Evolutionary conservation across 1,140 invertebrate species (phyloP), one percentile per base, ranked within the genome.

Genomic region (Drosophila biarmipes): DNA sequence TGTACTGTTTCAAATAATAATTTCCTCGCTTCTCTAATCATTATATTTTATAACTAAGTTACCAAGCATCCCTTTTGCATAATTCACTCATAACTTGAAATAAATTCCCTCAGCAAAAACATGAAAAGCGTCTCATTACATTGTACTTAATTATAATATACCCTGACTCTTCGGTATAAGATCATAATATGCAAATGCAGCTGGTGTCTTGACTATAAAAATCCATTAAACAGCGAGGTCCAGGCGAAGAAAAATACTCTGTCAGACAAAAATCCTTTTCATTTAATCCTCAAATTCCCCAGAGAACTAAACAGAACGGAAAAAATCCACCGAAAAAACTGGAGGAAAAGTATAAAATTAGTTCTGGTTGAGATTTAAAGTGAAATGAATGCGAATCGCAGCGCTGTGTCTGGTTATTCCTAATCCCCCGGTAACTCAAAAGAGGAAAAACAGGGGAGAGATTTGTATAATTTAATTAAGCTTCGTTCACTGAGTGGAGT

Each of bases 161-260:
- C 27, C 43, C n/a, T 21, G 31, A 15, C 12, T 14, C 29, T 19
- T 11, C 21, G 14, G 10, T 54, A 55, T 37, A 64, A 52, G 43
- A 42, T 43, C 31, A 51, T 52, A 40, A 49, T 53, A 87, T 81
- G 78, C 38, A 87, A 87, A 64, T 72, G 58, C 81, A 86, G 80
- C 77, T 86, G 80, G 55, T 77, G 77, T 61, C 71, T 58, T 73
- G 59, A 73, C 68, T 56, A 59, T 64, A 58, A 72, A 79, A 80
- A 35, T 64, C 77, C 67, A 86, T 86, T 86, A 73, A 73, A 66
- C 37, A 53, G 34, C 38, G 8, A 38, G 34, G 27, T 59, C 54
- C 37, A 66, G 51, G 34, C 66, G 19, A 45, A 34, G 35, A 31
- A 63, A 6, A 56, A 11, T 38, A 46, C 40, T 38, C 46, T 52